Evolutionary conservation across 2,113 vertebrate species (phyloP), one percentile per base, ranked within the genome.

Genomic region (Anhinga anhinga): DNA sequence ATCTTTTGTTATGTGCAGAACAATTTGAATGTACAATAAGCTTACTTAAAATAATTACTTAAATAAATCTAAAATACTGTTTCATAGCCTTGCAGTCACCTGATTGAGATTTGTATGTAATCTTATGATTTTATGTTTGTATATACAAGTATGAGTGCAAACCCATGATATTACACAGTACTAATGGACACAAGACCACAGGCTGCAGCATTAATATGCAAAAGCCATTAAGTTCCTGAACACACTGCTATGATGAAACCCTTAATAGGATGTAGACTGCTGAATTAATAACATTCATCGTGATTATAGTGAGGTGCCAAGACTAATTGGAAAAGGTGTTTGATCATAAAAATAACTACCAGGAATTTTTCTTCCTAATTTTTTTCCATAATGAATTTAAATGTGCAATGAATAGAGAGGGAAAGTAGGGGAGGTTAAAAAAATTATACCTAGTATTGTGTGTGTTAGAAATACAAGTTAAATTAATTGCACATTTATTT

Each of bases 311-410:
- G 82, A 97, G 90, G 86, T 88, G 87, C 93, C 95, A 95, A 90
- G 86, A 95, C 88, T 97, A 96, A 97, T 97, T 97, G 97, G 90
- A 97, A 97, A 95, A 97, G 71, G 91, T 97, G 93, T 97, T 97
- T 97, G 91, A 97, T 97, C 94, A 96, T 97, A 94, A 96, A 97
- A 94, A 95, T 93, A 96, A 88, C 95, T 93, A 95, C 53, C 71
- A 78, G 78, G 66, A 63, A 5, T 71, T 86, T 91, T 93, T 76
- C 76, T 40, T 13, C 22, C 7, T 9, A 3, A 0, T 45, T 90
- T 93, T 96, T 90, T 79, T 61, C 53, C 59, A 36, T 97, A 92
- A 94, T 94, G 92, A 94, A 97, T 96, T 97, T 94, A 96, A 97
- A 93, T 84, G 73, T 91, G 78, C 50, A 91, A 79, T 87, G 81